Conservation (phyloP, 2,888 invertebrate species). For the Acrobasis suavella region DNA sequence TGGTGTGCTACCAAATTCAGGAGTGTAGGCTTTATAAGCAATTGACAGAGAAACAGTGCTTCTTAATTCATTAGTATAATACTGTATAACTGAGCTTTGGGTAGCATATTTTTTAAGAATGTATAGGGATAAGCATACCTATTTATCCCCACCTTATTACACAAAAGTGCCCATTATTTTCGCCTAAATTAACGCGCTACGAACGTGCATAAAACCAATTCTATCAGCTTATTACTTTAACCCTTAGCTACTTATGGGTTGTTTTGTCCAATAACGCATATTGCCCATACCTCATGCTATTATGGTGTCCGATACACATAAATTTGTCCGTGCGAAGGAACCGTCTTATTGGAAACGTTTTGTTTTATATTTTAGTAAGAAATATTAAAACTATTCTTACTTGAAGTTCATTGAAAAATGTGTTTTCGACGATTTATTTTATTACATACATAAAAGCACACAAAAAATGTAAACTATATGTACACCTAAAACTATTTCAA, state of each 20-base stretch:
- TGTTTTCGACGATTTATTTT: neutral
- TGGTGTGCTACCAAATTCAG: too few species aligned
- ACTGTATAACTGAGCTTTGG: too few species aligned
- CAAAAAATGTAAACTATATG: too few species aligned
- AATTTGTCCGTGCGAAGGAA: neutral
- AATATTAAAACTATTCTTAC: neutral
- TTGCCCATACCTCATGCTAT: slow-evolving; percentile 19
- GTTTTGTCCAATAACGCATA: slow-evolving; percentile 25
- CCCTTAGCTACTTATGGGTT: slow-evolving; percentile 34
- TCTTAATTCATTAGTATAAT: too few species aligned
- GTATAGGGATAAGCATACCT: too few species aligned
- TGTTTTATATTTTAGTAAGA: neutral
- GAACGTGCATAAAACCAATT: slow-evolving; percentile 38
- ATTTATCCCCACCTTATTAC: slow-evolving; percentile 13
- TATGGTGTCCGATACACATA: slow-evolving; percentile 4
- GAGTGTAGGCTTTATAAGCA: too few species aligned
- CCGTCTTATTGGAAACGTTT: neutral
- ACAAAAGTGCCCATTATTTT: slow-evolving; percentile 31
- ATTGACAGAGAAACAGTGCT: too few species aligned
- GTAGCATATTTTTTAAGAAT: too few species aligned
- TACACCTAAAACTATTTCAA: too few species aligned
- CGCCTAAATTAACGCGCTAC: slow-evolving; percentile 25
- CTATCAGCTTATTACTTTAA: slow-evolving; percentile 33
- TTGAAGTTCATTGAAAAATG: neutral
- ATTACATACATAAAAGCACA: neutral